Percentiles rank a stretch among this genome's conserved stretches.
These are phyloP conservation scores for Thymelicus acteon DNA, from an alignment of 2,888 invertebrate species.

Conservation along the genomic window DNA sequence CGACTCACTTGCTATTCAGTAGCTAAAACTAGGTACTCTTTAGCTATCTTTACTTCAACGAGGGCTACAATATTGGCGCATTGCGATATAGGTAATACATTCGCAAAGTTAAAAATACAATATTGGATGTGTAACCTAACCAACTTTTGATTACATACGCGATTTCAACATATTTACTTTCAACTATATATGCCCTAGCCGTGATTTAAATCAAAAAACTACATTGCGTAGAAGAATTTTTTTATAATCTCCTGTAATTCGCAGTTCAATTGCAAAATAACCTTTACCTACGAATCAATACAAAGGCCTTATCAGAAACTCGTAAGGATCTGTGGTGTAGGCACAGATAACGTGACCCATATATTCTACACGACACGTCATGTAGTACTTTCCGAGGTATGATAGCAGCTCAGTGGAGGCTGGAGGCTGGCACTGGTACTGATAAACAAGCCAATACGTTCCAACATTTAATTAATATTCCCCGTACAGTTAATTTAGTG, in stretches of 20 bases:
- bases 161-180: too few species aligned
- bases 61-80: constrained; percentile 12
- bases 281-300: too few species aligned
- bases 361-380: background rate
- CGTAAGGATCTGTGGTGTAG: background rate
- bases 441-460: background rate
- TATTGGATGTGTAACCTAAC: too few species aligned
- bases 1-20: constrained; percentile 14
- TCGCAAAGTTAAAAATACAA: background rate
- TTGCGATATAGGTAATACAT: constrained; percentile 11
- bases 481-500: too few species aligned
- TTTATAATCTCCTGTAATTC: too few species aligned
- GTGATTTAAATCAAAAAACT: too few species aligned
- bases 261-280: too few species aligned
- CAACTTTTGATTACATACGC: too few species aligned
- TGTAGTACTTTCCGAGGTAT: background rate
- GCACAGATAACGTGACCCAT: background rate
- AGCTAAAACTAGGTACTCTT: background rate
- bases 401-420: constrained; percentile 3
- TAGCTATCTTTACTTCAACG: too few species aligned
- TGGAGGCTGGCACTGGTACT: background rate
- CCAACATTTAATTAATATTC: background rate
- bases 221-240: too few species aligned
- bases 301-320: too few species aligned
- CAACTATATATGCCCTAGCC: too few species aligned